Conservation (phyloP, 2,113 vertebrate genomes). For the Macroglossus sobrinus region DNA sequence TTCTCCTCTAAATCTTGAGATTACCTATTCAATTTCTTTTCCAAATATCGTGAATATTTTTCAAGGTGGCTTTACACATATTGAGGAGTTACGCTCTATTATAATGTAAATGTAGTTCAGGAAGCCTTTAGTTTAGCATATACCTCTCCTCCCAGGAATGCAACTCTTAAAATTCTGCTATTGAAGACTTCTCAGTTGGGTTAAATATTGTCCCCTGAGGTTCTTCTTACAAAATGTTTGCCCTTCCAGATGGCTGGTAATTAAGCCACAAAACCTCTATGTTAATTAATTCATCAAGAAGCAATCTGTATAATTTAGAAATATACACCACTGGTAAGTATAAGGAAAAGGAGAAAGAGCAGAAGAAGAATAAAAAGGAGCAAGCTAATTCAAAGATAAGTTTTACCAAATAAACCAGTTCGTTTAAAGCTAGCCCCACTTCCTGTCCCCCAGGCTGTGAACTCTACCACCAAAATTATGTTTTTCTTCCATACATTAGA, state of each 20-base stretch:
- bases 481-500: not conserved
- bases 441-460: not conserved
- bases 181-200: not conserved
- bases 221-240: constrained; percentile 26
- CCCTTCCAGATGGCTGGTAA: constrained; percentile 8
- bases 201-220: constrained; percentile 31
- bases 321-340: not conserved
- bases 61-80: not conserved
- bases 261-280: not conserved
- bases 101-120: not conserved
- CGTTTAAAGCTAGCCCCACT: not conserved
- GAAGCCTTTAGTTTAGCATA: constrained; percentile 13
- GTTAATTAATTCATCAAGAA: constrained; percentile 22
- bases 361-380: not conserved
- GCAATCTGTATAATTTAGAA: not conserved
- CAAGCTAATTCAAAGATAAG: not conserved
- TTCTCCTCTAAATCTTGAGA: constrained; percentile 14
- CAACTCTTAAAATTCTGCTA: constrained; percentile 17
- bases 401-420: not conserved
- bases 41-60: not conserved
- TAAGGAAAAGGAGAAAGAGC: not conserved
- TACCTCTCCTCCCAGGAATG: not conserved
- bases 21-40: not conserved
- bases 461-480: not conserved
- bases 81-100: not conserved